A percentile compares a stretch with the other conserved stretches of the same genome.
Evolutionary conservation across 1,140 invertebrate genomes (phyloP).

Genomic region (Drosophila bipectinata): DNA sequence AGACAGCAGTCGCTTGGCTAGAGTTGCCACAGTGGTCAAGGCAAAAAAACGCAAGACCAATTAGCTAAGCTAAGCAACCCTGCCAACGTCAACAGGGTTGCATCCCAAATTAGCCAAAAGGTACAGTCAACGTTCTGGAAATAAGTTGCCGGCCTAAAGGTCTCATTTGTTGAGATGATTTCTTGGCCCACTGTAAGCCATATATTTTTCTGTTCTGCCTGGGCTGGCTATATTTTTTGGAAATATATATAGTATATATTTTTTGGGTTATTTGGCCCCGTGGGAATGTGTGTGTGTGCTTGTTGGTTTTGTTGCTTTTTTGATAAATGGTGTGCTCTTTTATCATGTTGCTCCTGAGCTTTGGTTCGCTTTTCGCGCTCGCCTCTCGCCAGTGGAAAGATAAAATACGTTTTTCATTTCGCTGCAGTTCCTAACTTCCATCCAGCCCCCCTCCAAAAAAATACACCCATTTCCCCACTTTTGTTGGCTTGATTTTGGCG

Average conservation of each 20-base stretch:
- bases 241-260: constrained; percentile 16
- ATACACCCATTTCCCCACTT: constrained; percentile 15
- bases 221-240: constrained; percentile 58
- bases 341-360: constrained; percentile 80
- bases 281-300: constrained; percentile 9
- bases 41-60: constrained; percentile 37
- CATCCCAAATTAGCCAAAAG: constrained; percentile 11
- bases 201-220: constrained; percentile 60
- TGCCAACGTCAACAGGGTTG: neutral
- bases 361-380: constrained; percentile 66
- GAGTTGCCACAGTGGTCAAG: constrained; percentile 46
- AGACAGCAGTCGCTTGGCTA: constrained; percentile 59
- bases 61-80: constrained; percentile 39
- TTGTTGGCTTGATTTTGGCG: constrained; percentile 51
- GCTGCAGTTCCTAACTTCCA: constrained; percentile 65
- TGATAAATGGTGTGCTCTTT: constrained; percentile 80
- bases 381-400: constrained; percentile 69
- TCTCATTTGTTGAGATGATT: constrained; percentile 15
- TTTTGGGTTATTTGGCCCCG: neutral
- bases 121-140: constrained; percentile 42
- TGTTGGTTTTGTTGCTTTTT: constrained; percentile 61
- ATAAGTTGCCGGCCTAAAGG: constrained; percentile 31
- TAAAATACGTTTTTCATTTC: constrained; percentile 81
- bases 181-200: constrained; percentile 56
- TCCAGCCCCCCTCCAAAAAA: neutral